Evolutionary conservation across 1,140 invertebrate genomes (phyloP), one percentile per base, ranked within the genome.

Genomic region (Hyles euphorbiae): DNA sequence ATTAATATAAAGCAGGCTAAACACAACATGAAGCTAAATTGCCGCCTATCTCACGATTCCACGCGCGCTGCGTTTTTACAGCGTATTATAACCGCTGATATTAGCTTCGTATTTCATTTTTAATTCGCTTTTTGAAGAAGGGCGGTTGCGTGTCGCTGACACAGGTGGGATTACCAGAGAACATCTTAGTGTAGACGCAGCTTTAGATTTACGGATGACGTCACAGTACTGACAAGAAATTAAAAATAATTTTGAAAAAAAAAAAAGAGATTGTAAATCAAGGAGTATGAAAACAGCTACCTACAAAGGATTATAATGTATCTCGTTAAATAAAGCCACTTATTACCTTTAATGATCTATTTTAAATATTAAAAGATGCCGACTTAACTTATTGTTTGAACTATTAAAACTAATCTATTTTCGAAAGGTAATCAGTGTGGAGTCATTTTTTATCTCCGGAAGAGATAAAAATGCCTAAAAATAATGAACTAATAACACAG

Each of bases 381-480:
- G 65, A 63, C 63, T 22, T 56, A 67, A 71, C 51, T 72, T 70
- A 72, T 73, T 69, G 68, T 67, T 69, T 70, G 11, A 70, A 76
- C 52, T 60, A 58, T 46, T 12, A 63, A 67, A 69, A 67, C 40
- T 61, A 72, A 65, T 60, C 67, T 72, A 74, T 76, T 75, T 74
- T 66, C 43, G 62, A 72, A 73, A 61, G 65, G 61, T 74, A 81
- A 81, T 84, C 74, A 76, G 57, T 61, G 68, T 70, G 59, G 65
- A 66, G 70, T 81, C 70, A 74, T 87, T 78, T 78, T 76, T 84
- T 76, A 77, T 79, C 76, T 72, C 72, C 74, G 81, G 76, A 83
- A 87, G 74, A 76, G 60, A 88, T 86, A 86, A 85, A 83, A 85
- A 83, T 78, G 74, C 70, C 72, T 77, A 79, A 88, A 64, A 85